Percentiles rank a stretch among this genome's conserved stretches.
These are phyloP conservation scores for Peromyscus aztecus DNA, from an alignment of 2,797 vertebrate species.

Conservation along the genomic window DNA sequence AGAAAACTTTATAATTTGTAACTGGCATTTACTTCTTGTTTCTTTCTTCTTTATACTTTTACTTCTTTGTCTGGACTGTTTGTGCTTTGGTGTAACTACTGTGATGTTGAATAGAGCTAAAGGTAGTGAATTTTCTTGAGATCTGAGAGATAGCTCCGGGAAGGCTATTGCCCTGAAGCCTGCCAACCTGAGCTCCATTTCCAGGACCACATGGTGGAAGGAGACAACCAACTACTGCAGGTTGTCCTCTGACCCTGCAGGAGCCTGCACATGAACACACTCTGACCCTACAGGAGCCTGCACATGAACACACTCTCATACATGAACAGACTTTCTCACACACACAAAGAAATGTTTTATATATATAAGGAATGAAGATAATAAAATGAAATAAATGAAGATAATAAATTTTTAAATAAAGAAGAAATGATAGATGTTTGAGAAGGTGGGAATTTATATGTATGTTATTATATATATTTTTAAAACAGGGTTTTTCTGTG, in stretches of 20 bases:
- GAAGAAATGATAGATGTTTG: not conserved
- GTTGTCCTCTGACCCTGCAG: not conserved
- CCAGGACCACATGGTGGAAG: not conserved
- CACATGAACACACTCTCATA: not conserved
- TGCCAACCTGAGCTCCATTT: not conserved
- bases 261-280: not conserved
- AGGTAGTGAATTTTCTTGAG: not conserved
- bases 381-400: not conserved
- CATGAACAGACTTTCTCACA: too few species aligned
- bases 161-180: not conserved
- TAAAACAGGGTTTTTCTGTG: not conserved
- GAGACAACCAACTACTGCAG: not conserved
- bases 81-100: not conserved
- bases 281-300: too few species aligned
- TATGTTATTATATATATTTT: too few species aligned
- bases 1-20: not conserved
- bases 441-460: not conserved
- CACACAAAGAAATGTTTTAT: too few species aligned
- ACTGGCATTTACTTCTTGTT: not conserved
- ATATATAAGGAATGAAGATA: too few species aligned
- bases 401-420: not conserved
- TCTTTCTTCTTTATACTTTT: not conserved
- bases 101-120: not conserved
- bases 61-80: constrained; percentile 13
- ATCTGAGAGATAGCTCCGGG: not conserved